Evolutionary conservation across 2,113 vertebrate species (phyloP), one percentile per base, ranked within the genome.

Genomic region (Argyrosomus japonicus): DNA sequence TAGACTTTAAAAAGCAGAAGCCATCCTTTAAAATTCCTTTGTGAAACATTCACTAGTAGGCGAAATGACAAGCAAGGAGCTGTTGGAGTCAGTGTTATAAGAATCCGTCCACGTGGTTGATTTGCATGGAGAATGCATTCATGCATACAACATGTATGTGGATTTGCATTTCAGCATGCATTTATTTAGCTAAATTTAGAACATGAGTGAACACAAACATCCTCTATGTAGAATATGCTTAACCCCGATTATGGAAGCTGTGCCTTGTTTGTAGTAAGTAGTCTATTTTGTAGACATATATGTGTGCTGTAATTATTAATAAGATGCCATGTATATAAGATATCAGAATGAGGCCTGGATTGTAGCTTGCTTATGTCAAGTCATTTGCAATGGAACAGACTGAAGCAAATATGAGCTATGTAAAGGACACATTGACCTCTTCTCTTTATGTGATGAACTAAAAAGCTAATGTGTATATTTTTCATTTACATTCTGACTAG

Each of bases 131-230:
- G 53, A 11, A 50, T 72, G 51, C 60, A 65, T 40, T 48, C 43
- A 51, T 73, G 60, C 68, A 80, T 57, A 48, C 13, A 53, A 50
- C 57, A 70, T 61, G 53, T 13, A 18, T 36, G 61, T 25, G 56
- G n/a, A 53, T 53, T 79, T 70, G 56, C 65, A 62, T 69, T 51
- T 61, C 45, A 58, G 17, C 8, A 10, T 53, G 27, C 19, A 43
- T 61, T 27, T 43, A 23, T 10, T 45, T 6, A 3, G 47, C 53
- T 63, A 56, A 32, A 79, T 71, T 45, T 47, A 32, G 60, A 48
- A 29, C 13, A n/a, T 21, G 17, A 56, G 18, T 32, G 32, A 71
- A 70, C 47, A 79, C 29, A 48, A 48, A 65, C 40, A 61, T 4
- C 12, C 69, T 36, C 15, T 62, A 19, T 53, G 43, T 53, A 53